Evolutionary conservation across 2,888 invertebrate species (phyloP).

Genomic region (Tinea pellionella): DNA sequence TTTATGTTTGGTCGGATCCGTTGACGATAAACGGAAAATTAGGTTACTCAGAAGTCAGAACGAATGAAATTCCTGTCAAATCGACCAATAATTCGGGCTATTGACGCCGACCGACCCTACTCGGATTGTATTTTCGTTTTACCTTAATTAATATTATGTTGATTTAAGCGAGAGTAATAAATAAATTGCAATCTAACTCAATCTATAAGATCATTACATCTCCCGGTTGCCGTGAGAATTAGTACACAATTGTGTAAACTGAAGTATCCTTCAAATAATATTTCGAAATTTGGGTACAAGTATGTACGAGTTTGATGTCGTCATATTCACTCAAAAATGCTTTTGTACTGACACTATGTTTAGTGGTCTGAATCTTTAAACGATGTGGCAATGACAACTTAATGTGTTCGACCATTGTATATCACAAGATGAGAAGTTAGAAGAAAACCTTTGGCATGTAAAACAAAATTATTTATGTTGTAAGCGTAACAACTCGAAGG

Average conservation of each 20-base stretch:
- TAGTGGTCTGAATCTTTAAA: conserved; percentile 24
- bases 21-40: no score
- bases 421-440: not conserved
- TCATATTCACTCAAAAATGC: conserved; percentile 34
- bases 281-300: conserved; percentile 38
- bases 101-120: no score
- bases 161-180: no score
- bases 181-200: not conserved
- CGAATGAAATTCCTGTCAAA: no score
- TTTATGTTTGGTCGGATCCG: no score
- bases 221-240: conserved; percentile 31
- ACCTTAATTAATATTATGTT: no score
- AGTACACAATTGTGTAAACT: conserved; percentile 37
- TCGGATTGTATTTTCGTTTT: no score
- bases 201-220: not conserved
- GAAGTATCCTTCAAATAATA: conserved; percentile 37
- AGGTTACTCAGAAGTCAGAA: no score
- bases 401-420: conserved; percentile 3
- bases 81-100: no score
- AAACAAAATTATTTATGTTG: not conserved
- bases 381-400: conserved; percentile 15
- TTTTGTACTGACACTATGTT: conserved; percentile 27
- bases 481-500: not conserved
- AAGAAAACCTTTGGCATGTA: not conserved
- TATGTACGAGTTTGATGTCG: conserved; percentile 24